Evolutionary conservation across 2,888 invertebrate species (phyloP), one percentile per base, ranked within the genome.

Genomic region (Tortrix viridana): DNA sequence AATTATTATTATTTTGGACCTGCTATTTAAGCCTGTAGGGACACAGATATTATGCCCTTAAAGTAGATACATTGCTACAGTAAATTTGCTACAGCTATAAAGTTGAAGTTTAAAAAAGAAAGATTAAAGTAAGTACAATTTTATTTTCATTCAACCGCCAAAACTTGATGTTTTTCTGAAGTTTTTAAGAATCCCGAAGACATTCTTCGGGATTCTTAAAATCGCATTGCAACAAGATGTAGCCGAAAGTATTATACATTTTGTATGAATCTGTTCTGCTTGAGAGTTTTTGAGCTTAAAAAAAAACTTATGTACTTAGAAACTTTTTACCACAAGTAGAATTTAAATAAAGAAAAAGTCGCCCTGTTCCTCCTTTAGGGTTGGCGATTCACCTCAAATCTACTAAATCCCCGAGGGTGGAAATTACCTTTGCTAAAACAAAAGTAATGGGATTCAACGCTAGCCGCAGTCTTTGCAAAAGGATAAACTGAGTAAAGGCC

Each of bases 381-480:
- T 47, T 49, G 23, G 18, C 18, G 38, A 57, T 49, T 48, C 23
- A 47, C 38, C 48, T 38, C 14, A 41, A 48, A 41, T 18, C 37
- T 37, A 37, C 32, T 38, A 57, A 57, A 57, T 48, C 48, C 56
- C 48, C 22, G 22, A 20, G 48, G 57, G 57, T 57, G 48, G 56
- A 56, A 56, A 56, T 56, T 48, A 41, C 38, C 48, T 57, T 57
- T 41, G 47, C 41, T 48, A 48, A 57, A 49, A 57, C 48, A 48
- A 57, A 57, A 47, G 47, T 47, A 56, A 49, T 57, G 48, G 48
- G 57, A 57, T 57, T 57, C 57, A 57, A 41, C 48, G 47, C 48
- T 37, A 48, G 48, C 48, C 48, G 38, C 57, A 48, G 57, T 48
- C 48, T 48, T 57, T 19, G 38, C 38, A 22, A n/a, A 32, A 57